These are phyloP conservation scores for Poecile atricapillus DNA, from an alignment of 2,113 vertebrate species.

Conservation along the genomic window DNA sequence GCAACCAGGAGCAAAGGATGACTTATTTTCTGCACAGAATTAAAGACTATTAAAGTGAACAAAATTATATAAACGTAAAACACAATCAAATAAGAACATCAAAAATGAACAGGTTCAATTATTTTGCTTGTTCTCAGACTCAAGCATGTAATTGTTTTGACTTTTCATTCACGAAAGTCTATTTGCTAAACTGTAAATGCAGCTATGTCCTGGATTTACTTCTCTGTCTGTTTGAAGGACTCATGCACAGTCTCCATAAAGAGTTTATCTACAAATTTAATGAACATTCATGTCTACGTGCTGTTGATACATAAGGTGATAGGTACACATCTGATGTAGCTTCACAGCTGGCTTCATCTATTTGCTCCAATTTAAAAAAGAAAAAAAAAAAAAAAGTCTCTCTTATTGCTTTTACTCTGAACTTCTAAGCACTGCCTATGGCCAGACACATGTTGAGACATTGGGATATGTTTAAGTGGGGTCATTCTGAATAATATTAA, in stretches of 20 bases:
- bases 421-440: background rate
- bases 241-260: background rate
- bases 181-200: background rate
- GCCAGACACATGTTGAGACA: background rate
- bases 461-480: background rate
- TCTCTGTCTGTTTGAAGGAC: background rate
- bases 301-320: background rate
- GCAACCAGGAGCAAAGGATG: background rate
- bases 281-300: background rate
- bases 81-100: background rate
- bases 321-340: background rate
- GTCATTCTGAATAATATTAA: background rate
- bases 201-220: background rate
- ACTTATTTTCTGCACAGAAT: background rate
- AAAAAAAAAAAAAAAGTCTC: accelerated
- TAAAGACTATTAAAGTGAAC: background rate
- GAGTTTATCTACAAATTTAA: background rate
- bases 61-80: background rate
- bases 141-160: background rate
- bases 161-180: background rate
- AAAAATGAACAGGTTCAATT: background rate
- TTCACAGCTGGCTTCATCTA: background rate
- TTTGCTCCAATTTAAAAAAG: background rate
- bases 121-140: background rate
- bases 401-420: background rate